phyloP scores from a whole-genome alignment of 2,113 vertebrate genomes.

The Mungos mungo region DNA sequence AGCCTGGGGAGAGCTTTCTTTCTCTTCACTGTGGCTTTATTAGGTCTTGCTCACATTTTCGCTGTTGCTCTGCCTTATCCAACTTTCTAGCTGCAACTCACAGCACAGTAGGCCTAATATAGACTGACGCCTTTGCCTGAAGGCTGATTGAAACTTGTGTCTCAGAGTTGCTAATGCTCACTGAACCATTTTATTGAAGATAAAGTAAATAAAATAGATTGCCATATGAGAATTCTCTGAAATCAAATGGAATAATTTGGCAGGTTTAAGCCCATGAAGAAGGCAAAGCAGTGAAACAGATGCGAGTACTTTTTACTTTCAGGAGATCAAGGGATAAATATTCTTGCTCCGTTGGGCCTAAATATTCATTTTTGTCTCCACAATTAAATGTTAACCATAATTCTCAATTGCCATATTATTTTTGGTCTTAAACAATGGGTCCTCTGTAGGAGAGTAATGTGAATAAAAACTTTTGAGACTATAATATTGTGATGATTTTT shows the following conservation, averaged over 20 bases:
- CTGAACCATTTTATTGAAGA: conserved; percentile 98
- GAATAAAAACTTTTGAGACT: neutral
- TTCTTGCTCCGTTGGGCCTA: conserved; percentile 51
- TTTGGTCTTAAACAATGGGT: conserved; percentile 50
- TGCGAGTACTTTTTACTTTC: conserved; percentile 80
- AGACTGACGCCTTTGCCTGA: conserved; percentile 88
- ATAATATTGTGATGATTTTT: conserved; percentile 13
- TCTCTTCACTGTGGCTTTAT: conserved; percentile 76
- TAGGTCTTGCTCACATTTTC: conserved; percentile 73
- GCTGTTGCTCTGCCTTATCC: conserved; percentile 70
- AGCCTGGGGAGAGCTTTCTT: conserved; percentile 84
- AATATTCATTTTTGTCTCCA: conserved; percentile 64
- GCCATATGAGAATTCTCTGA: conserved; percentile 92
- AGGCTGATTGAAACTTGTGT: conserved; percentile 94
- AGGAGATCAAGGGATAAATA: conserved; percentile 62
- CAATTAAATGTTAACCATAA: conserved; percentile 71
- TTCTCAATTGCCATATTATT: conserved; percentile 14
- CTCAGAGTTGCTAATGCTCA: conserved; percentile 94
- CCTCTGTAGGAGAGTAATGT: neutral
- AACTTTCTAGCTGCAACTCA: conserved; percentile 79
- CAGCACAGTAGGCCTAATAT: conserved; percentile 85
- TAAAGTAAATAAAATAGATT: conserved; percentile 98
- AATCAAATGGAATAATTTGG: conserved; percentile 93
- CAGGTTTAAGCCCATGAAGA: conserved; percentile 85
- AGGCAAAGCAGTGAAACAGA: conserved; percentile 79